Conservation (phyloP, 2,888 invertebrate genomes). For the Acleris cristana region DNA sequence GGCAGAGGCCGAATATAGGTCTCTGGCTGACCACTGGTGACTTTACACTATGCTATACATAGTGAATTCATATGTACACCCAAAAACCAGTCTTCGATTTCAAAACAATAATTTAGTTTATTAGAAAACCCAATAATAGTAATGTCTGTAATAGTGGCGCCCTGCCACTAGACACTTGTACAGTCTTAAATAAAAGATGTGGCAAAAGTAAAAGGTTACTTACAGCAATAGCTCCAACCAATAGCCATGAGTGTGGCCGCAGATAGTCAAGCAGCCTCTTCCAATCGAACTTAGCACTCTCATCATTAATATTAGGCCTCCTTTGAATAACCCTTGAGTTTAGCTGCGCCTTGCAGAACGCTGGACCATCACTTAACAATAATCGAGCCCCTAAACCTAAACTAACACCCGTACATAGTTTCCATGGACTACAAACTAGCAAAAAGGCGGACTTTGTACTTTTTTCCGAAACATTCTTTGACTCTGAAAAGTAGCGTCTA, state of each 20-base stretch:
- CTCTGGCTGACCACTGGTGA: too few relatives aligned
- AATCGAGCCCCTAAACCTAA: slow-evolving; percentile 67
- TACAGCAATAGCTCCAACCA: slow-evolving; percentile 91
- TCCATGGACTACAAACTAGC: slow-evolving; percentile 72
- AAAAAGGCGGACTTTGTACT: slow-evolving; percentile 58
- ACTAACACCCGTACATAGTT: slow-evolving; percentile 74
- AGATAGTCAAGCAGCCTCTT: slow-evolving; percentile 88
- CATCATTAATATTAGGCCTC: slow-evolving; percentile 73
- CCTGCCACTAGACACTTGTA: too few relatives aligned
- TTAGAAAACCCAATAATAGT: too few relatives aligned
- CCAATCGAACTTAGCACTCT: slow-evolving; percentile 90
- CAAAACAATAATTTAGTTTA: too few relatives aligned
- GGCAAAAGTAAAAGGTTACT: slow-evolving; percentile 60
- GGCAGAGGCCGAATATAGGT: too few relatives aligned
- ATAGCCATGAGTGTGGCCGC: slow-evolving; percentile 89
- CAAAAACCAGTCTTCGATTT: too few relatives aligned
- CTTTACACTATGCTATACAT: too few relatives aligned
- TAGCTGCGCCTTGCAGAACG: slow-evolving; percentile 85
- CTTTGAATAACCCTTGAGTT: slow-evolving; percentile 84
- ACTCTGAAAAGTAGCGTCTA: slow-evolving; percentile 62
- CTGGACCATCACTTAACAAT: slow-evolving; percentile 79
- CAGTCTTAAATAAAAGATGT: too few relatives aligned
- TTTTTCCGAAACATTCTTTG: slow-evolving; percentile 57
- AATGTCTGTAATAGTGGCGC: too few relatives aligned
- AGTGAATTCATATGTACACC: too few relatives aligned